Evolutionary conservation across 2,888 invertebrate species (phyloP), one percentile per base, ranked within the genome.

Genomic region (Torymus texanus): DNA sequence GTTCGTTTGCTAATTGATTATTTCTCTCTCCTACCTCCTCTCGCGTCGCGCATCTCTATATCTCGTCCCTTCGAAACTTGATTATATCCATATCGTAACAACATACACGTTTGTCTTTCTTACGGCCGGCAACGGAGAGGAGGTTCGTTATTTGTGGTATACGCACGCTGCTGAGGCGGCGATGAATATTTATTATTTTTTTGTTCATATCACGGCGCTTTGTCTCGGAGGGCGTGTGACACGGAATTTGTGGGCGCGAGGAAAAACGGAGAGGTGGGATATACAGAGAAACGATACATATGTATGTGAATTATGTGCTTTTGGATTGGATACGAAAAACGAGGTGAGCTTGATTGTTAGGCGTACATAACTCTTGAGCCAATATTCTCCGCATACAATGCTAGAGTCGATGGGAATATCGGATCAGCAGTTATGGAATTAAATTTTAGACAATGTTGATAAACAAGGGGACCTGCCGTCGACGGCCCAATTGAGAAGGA

Each of bases 1-100:
- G 21, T 70, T 65, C 53, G 14, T 41, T 68, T 29, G 50, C 51
- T 75, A 68, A 74, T 74, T 74, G 68, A 74, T 74, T 78, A n/a
- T 58, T n/a, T 73, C 41, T 73, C 61, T 56, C 61, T 55, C 66
- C 62, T 62, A 63, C 53, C 65, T 16, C 58, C 56, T 65, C 55
- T 67, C 59, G 8, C 41, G 41, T 41, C 41, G 41, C 41, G 41
- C 14, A 18, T 59, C 56, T 62, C 4, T 41, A 5, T 41, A 8
- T 1, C 41, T 8, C 8, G 41, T 8, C 41, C 8, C 41, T 41
- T 41, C 1, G 10, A 41, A 41, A 8, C 41, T 8, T 41, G 41
- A 41, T 41, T 41, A 41, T 41, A 5, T 21, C 21, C 21, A 21
- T 8, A 41, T 41, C 41, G 10, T 41, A 8, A 41, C 8, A 8